Evolutionary conservation across 1,140 invertebrate genomes (phyloP).

Genomic region (Pararge aegeria): DNA sequence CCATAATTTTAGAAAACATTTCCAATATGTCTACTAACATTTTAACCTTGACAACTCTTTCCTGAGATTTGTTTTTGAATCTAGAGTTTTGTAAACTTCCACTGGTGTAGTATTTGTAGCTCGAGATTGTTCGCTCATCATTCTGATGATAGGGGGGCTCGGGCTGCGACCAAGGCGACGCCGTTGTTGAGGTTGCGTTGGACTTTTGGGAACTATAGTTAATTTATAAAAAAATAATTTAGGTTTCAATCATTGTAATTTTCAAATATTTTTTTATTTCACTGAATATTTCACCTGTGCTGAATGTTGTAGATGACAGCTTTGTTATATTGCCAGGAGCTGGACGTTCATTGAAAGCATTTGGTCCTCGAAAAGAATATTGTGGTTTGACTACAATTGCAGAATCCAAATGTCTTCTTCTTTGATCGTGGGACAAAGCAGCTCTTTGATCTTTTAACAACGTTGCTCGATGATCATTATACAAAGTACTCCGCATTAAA

Average conservation of each 20-base stretch:
- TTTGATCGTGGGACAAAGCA: constrained; percentile 28
- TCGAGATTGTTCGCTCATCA: constrained; percentile 43
- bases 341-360: constrained; percentile 28
- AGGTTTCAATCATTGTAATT: neutral
- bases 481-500: constrained; percentile 39
- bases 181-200: constrained; percentile 36
- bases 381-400: constrained; percentile 46
- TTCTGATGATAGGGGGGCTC: constrained; percentile 46
- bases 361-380: constrained; percentile 25
- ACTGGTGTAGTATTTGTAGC: constrained; percentile 51
- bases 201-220: constrained; percentile 32
- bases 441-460: neutral
- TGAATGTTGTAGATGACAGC: constrained; percentile 31
- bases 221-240: neutral
- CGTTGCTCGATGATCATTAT: neutral
- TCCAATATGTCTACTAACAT: constrained; percentile 46
- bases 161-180: constrained; percentile 64
- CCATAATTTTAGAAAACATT: no score
- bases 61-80: constrained; percentile 47
- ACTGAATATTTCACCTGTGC: constrained; percentile 28
- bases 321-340: constrained; percentile 21
- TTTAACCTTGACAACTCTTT: constrained; percentile 56
- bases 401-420: constrained; percentile 35
- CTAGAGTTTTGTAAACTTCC: constrained; percentile 33
- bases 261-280: neutral